Evolutionary conservation across 2,797 vertebrate genomes (phyloP).

Genomic region (Clarias fuscus): DNA sequence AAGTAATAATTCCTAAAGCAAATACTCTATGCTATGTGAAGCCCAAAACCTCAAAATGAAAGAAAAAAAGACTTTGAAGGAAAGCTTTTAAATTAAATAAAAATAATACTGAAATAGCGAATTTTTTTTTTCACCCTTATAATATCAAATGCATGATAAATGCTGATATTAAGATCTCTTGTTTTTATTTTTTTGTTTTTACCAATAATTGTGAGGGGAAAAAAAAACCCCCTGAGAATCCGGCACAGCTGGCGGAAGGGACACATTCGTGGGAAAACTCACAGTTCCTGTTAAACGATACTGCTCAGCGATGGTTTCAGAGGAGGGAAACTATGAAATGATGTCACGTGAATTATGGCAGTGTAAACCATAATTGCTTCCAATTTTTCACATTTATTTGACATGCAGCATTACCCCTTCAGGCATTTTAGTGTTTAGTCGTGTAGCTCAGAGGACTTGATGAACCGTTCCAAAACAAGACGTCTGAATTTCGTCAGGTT

Average conservation of each 20-base stretch:
- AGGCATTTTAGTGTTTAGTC: conserved; percentile 45
- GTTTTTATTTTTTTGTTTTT: background rate
- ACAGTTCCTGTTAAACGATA: conserved; percentile 20
- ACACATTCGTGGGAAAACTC: conserved; percentile 22
- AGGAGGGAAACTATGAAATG: conserved; percentile 65
- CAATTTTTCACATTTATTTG: conserved; percentile 57
- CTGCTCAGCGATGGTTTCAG: conserved; percentile 47
- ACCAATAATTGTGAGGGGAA: background rate
- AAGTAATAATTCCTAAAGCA: conserved; percentile 61
- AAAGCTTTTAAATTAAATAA: background rate
- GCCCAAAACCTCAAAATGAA: conserved; percentile 55
- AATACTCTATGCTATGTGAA: conserved; percentile 65
- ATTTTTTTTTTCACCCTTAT: background rate
- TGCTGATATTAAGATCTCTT: background rate
- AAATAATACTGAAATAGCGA: conserved; percentile 1
- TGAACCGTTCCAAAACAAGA: background rate
- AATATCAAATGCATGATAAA: conserved; percentile 8
- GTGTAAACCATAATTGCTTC: conserved; percentile 64
- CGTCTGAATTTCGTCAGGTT: background rate
- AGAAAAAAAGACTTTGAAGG: conserved; percentile 27
- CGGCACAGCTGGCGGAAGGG: conserved; percentile 14
- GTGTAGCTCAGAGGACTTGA: background rate
- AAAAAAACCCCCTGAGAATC: background rate
- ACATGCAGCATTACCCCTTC: conserved; percentile 56
- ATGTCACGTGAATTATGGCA: conserved; percentile 63